A percentile compares a stretch with the other conserved stretches of the same genome.
These are phyloP conservation scores for Eubucco bourcierii DNA, from an alignment of 2,113 vertebrate species.

Conservation along the genomic window DNA sequence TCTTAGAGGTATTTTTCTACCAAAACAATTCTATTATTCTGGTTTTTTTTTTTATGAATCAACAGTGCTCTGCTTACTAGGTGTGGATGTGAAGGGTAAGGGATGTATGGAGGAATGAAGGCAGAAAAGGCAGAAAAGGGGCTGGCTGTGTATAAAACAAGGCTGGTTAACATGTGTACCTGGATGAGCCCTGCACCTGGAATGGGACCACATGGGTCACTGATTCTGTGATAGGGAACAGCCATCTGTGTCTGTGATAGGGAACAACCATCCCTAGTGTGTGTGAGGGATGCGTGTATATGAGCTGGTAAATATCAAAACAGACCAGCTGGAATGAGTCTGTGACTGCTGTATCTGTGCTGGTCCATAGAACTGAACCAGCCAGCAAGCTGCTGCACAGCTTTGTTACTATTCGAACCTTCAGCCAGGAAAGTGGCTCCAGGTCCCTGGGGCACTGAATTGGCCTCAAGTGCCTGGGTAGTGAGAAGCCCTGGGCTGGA, in stretches of 20 bases:
- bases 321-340: neutral
- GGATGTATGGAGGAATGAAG: neutral
- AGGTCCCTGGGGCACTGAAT: accelerated
- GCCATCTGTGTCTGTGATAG: neutral
- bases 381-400: neutral
- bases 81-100: accelerated
- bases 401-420: neutral
- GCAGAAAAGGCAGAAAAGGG: neutral
- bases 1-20: too few species aligned
- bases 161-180: accelerated
- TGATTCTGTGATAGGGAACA: accelerated
- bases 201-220: accelerated
- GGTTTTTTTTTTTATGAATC: too few species aligned
- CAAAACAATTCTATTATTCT: too few species aligned
- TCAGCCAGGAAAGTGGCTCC: neutral
- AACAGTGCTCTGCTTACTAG: neutral
- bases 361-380: neutral
- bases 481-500: accelerated
- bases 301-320: accelerated
- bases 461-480: neutral
- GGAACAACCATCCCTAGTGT: accelerated
- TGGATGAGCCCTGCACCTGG: neutral
- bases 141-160: neutral
- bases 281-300: accelerated
- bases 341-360: neutral